Evolutionary conservation across 1,140 invertebrate genomes (phyloP), one percentile per base, ranked within the genome.

Genomic region (Tenebrio molitor): DNA sequence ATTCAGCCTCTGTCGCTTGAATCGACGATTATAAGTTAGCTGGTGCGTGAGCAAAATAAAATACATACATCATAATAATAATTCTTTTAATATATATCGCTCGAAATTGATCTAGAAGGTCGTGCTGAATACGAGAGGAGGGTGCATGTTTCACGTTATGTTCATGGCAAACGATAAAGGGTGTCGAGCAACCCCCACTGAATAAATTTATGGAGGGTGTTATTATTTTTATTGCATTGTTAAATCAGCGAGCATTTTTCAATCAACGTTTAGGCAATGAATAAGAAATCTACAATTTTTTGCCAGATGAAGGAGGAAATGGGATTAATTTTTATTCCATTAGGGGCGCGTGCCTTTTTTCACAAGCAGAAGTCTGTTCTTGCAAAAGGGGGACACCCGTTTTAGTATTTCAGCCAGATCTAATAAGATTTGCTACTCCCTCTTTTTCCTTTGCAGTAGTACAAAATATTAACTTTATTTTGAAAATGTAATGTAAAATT

Each of bases 21-120:
- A 50, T 70, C 53, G 62, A 34, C 74, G 71, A 76, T 74, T 74
- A 76, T 69, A 74, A 76, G 62, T 71, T 73, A 72, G 21, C 44
- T 15, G 41, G 71, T 72, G 71, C 71, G 71, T 72, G 71, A 72
- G 63, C 19, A 72, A 72, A 67, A 72, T 72, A 72, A 66, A 66
- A 66, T 66, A 66, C 39, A 66, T 66, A 66, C 64, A 66, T 66
- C 36, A 66, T 66, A 41, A 66, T 66, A 66, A 66, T 66, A 66
- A 66, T 41, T 66, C 36, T 44, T 66, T 44, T 66, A 66, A 66
- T 41, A 44, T 44, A 44, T 66, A 66, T 66, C 64, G 64, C 8
- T 66, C 23, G 21, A 29, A 66, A 66, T 44, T 66, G 64, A 66
- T 66, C 64, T 66, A 44, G 64, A 41, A 66, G 39, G 64, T 25